Evolutionary conservation across 2,113 vertebrate species (phyloP), one percentile per base, ranked within the genome.

Genomic region (Myotis lucifugus): DNA sequence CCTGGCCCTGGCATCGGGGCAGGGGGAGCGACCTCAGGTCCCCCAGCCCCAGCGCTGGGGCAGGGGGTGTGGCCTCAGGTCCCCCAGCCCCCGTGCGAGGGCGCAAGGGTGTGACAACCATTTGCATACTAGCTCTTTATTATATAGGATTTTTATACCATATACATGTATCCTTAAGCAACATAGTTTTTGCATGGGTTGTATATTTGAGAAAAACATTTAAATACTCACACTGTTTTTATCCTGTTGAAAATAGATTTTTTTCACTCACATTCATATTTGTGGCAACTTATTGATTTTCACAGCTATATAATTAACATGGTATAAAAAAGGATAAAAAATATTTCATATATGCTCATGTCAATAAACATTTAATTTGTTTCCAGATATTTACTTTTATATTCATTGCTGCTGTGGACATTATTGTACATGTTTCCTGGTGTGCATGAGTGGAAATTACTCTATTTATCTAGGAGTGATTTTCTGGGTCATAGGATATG

Each of bases 401-500:
- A 77, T 18, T 32, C 14, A 37, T 3, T 48, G 42, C 18, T 70
- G 21, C 48, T 78, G 27, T 56, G 91, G 93, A 67, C 21, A 81
- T 78, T 34, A 40, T 19, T 61, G 0, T 76, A 29, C 17, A 21
- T 6, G 54, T 66, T 67, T 91, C 79, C 84, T 76, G 59, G n/a
- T 74, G 14, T 13, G 56, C 8, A 42, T 29, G 32, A 18, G 32
- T 64, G 82, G 21, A 69, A 93, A 52, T 72, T 46, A 67, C 14
- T 83, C 59, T 85, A 6, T 79, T 90, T 77, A 81, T 85, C 34
- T 85, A 59, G 19, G 8, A 76, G 32, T 85, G 18, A 50, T 85
- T 93, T 56, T 81, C 83, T 93, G 66, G 66, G 66, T 93, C 50
- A 11, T 66, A 40, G 56, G 19, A 85, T 32, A n/a, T 32, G 18